Evolutionary conservation across 2,113 vertebrate genomes (phyloP).

Genomic region (Gadus macrocephalus): DNA sequence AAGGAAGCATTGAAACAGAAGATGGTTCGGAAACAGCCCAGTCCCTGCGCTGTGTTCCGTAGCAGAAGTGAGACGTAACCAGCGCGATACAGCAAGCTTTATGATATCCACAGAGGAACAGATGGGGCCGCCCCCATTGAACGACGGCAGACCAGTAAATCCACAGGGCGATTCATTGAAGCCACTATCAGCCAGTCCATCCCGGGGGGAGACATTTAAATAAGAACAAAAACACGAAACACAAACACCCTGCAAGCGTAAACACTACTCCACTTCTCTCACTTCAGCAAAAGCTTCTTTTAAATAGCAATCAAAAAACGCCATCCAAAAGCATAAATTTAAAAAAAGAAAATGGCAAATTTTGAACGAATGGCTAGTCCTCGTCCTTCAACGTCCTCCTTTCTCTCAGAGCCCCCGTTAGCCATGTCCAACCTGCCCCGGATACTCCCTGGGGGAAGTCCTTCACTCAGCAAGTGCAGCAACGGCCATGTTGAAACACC

Average conservation of each 20-base stretch:
- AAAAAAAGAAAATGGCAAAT: slow-evolving; percentile 75
- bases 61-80: neutral
- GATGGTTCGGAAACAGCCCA: slow-evolving; percentile 29
- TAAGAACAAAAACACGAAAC: slow-evolving; percentile 21
- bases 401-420: slow-evolving; percentile 45
- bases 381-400: slow-evolving; percentile 41
- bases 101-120: neutral
- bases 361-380: slow-evolving; percentile 53
- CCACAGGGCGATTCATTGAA: neutral
- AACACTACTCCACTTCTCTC: slow-evolving; percentile 57
- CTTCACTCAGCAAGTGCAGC: neutral
- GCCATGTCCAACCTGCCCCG: neutral
- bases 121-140: neutral
- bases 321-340: slow-evolving; percentile 66
- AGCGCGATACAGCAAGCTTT: neutral
- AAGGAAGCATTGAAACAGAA: slow-evolving; percentile 26
- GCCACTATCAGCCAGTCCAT: neutral
- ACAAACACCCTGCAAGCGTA: slow-evolving; percentile 18
- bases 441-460: neutral
- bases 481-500: neutral
- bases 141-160: neutral
- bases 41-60: slow-evolving; percentile 11
- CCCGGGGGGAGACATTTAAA: slow-evolving; percentile 20
- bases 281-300: slow-evolving; percentile 60
- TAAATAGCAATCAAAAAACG: slow-evolving; percentile 52